Evolutionary conservation across 2,888 invertebrate genomes (phyloP).

Genomic region (Crepidodera aurea): DNA sequence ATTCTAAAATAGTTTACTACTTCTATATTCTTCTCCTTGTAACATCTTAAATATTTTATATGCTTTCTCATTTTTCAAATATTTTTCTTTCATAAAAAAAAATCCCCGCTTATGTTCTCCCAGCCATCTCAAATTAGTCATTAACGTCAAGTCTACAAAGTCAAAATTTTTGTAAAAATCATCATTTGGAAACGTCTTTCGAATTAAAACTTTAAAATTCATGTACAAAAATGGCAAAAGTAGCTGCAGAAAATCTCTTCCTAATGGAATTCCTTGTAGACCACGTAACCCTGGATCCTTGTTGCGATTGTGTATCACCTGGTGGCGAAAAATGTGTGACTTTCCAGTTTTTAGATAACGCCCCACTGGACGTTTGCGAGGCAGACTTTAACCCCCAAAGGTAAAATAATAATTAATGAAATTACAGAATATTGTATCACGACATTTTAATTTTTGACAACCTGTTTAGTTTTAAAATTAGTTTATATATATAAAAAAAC

Average conservation of each 20-base stretch:
- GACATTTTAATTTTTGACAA: too few relatives aligned
- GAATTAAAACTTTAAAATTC: constrained; percentile 5
- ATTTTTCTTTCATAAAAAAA: too few relatives aligned
- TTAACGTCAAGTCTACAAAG: background rate
- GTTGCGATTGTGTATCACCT: constrained; percentile 55
- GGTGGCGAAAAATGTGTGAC: constrained; percentile 68
- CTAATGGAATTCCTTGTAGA: constrained; percentile 72
- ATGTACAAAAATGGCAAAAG: constrained; percentile 57
- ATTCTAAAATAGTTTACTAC: too few relatives aligned
- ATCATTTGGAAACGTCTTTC: constrained; percentile 2
- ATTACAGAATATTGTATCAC: too few relatives aligned
- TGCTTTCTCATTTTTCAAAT: too few relatives aligned
- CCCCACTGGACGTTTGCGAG: constrained; percentile 70
- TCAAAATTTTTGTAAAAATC: constrained; percentile 5
- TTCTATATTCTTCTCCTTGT: too few relatives aligned
- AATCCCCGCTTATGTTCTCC: background rate
- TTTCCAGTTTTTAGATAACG: constrained; percentile 68
- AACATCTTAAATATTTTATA: too few relatives aligned
- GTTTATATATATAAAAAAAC: too few relatives aligned
- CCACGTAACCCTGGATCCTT: constrained; percentile 56
- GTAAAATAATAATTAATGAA: too few relatives aligned
- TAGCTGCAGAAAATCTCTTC: constrained; percentile 67
- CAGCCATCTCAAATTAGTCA: background rate
- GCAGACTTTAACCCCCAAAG: constrained; percentile 62
- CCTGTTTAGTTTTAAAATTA: too few relatives aligned